phyloP scores from a whole-genome alignment of 1,140 invertebrate species.

The Brachionus sp. region DNA sequence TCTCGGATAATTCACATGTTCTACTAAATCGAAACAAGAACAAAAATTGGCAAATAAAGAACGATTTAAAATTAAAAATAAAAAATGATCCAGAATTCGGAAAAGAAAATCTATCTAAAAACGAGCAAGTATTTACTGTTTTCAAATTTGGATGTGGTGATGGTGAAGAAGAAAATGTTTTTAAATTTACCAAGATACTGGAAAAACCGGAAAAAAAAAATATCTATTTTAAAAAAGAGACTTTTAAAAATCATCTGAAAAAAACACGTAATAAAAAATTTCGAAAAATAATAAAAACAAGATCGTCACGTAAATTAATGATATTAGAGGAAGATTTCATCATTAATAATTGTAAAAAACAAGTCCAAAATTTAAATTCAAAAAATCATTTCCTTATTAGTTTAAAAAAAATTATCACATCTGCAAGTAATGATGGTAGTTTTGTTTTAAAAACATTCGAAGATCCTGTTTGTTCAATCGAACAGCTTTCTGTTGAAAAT shows the following conservation, averaged over 20 bases:
- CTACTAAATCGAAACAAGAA: not conserved
- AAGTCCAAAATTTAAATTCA: not conserved
- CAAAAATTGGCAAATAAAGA: not conserved
- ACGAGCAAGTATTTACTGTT: not conserved
- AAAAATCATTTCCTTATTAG: not conserved
- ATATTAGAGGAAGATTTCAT: not conserved
- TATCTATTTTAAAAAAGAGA: not conserved
- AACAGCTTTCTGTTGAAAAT: not conserved
- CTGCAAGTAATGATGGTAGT: not conserved
- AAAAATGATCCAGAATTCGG: not conserved
- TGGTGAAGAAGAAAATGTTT: not conserved
- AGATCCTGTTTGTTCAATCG: not conserved
- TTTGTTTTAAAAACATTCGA: not conserved
- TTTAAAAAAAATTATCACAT: not conserved
- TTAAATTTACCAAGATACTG: not conserved
- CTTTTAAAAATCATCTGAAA: not conserved
- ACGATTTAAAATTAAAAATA: not conserved
- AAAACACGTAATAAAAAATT: not conserved
- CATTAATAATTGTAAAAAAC: not conserved
- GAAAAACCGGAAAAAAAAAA: not conserved
- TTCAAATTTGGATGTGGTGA: not conserved
- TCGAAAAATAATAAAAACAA: not conserved
- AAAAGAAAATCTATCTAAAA: not conserved
- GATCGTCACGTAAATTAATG: not conserved
- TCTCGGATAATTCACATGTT: not conserved